phyloP scores from a whole-genome alignment of 1,140 invertebrate species.

The Macrobrachium rosenbergii region DNA sequence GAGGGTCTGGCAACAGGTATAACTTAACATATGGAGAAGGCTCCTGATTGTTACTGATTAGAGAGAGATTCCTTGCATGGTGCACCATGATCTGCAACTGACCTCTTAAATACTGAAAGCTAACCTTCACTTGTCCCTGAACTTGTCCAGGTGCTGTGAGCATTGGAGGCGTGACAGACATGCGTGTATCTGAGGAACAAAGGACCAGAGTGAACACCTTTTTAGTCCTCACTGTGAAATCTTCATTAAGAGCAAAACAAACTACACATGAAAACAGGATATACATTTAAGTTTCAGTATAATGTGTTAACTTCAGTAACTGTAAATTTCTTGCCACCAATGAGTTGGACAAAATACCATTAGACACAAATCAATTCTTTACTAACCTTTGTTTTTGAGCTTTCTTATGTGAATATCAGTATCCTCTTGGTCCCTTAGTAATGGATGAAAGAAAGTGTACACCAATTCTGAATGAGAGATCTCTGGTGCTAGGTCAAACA shows the following conservation, averaged over 20 bases:
- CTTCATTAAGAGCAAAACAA: neutral
- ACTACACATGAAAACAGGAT: too few relatives aligned
- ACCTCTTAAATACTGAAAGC: conserved; percentile 85
- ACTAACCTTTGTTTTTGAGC: conserved; percentile 74
- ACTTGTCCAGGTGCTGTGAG: conserved; percentile 50
- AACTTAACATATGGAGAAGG: conserved; percentile 95
- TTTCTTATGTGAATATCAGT: conserved; percentile 77
- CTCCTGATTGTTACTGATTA: conserved; percentile 78
- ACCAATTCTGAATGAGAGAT: conserved; percentile 96
- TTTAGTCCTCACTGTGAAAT: neutral
- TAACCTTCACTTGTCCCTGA: conserved; percentile 83
- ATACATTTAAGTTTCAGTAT: too few relatives aligned
- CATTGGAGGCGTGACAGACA: neutral
- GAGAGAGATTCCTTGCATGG: conserved; percentile 87
- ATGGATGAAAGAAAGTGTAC: conserved; percentile 97
- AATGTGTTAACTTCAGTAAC: too few relatives aligned
- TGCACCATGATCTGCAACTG: conserved; percentile 88
- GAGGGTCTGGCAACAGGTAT: conserved; percentile 83
- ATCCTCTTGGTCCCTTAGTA: conserved; percentile 87
- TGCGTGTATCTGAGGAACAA: conserved; percentile 9
- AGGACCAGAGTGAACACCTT: neutral
- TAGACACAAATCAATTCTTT: neutral
- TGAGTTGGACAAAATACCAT: neutral
- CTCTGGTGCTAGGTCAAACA: conserved; percentile 89
- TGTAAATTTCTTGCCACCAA: too few relatives aligned